Conservation (phyloP, 2,113 vertebrate genomes). For the Nesoenas mayeri region DNA sequence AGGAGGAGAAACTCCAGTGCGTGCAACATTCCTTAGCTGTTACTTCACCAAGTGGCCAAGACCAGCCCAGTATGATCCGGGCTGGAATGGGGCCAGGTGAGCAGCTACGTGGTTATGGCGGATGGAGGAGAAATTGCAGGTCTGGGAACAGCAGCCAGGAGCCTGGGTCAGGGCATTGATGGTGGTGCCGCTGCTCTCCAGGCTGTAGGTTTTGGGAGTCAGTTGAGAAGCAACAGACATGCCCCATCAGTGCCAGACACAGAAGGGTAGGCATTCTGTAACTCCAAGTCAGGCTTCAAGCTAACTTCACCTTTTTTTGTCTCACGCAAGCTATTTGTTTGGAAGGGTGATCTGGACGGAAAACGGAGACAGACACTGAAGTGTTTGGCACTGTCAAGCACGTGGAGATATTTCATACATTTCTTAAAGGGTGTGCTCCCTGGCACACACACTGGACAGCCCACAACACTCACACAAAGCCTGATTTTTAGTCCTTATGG, state of each 20-base stretch:
- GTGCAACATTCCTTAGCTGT: neutral
- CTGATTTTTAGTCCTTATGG: neutral
- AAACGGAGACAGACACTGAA: neutral
- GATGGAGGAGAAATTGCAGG: neutral
- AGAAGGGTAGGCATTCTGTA: neutral
- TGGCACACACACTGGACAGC: neutral
- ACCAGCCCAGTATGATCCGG: neutral
- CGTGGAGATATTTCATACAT: neutral
- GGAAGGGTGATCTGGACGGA: neutral
- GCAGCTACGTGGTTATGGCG: accelerated
- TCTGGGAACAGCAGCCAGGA: neutral
- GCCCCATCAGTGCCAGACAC: neutral
- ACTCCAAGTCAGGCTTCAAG: neutral
- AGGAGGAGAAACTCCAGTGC: neutral
- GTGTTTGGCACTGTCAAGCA: neutral
- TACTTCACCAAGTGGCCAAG: neutral
- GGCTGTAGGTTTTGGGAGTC: neutral
- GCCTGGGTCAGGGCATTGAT: accelerated
- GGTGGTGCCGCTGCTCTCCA: neutral
- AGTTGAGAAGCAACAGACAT: neutral
- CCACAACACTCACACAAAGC: neutral
- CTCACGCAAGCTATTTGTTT: neutral
- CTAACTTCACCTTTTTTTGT: neutral
- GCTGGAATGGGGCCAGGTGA: neutral
- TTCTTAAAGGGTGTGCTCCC: neutral